A percentile compares a stretch with the other conserved stretches of the same genome.
These are phyloP conservation scores for Rhinichthys klamathensis DNA, from an alignment of 2,113 vertebrate species.

Conservation along the genomic window DNA sequence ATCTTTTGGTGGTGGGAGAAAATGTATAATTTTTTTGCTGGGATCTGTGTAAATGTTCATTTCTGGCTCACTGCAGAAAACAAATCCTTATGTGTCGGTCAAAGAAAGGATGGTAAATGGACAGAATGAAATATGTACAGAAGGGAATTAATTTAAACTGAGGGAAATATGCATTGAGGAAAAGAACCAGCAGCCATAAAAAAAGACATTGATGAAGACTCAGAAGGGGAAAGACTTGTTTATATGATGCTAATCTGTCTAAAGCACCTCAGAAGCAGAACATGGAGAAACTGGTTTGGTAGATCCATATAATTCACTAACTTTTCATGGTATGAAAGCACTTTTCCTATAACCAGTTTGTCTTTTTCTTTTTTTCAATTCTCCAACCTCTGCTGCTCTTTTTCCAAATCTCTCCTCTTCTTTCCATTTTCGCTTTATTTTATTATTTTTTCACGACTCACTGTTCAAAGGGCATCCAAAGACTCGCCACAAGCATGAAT, in stretches of 20 bases:
- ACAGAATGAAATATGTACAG: neutral
- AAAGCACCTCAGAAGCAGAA: conserved; percentile 17
- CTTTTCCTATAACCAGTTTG: too few relatives aligned
- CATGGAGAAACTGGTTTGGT: neutral
- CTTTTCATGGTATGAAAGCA: conserved; percentile 25
- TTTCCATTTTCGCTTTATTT: neutral
- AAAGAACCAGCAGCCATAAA: too few relatives aligned
- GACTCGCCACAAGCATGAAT: conserved; percentile 43
- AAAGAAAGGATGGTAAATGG: neutral
- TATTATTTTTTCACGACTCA: conserved; percentile 13
- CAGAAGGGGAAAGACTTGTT: too few relatives aligned
- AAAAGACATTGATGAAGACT: conserved; percentile 40
- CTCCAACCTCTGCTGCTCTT: conserved; percentile 33
- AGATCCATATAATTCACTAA: conserved; percentile 9
- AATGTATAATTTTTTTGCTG: neutral
- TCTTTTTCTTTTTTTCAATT: conserved; percentile 13
- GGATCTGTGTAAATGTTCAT: neutral
- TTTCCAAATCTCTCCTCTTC: neutral
- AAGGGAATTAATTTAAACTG: neutral
- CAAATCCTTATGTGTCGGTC: neutral
- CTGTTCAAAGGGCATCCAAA: conserved; percentile 45
- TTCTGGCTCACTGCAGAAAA: neutral
- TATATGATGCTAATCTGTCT: neutral
- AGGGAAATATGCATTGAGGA: neutral
- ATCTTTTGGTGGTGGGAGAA: too few relatives aligned